phyloP scores from a whole-genome alignment of 2,888 invertebrate species.

The Ceriagrion tenellum region DNA sequence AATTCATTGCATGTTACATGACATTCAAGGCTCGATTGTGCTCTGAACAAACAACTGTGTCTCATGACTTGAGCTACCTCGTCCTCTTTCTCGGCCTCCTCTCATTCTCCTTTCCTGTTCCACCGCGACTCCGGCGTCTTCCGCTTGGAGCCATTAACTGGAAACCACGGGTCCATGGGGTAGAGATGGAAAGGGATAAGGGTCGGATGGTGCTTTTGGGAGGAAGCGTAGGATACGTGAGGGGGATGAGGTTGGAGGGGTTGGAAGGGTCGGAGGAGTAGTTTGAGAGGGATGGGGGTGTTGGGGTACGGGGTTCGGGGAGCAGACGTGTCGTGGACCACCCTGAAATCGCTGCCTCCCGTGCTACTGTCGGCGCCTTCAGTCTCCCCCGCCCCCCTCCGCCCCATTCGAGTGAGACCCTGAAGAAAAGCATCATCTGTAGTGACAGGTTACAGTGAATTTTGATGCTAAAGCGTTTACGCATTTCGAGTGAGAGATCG shows the following conservation, averaged over 20 bases:
- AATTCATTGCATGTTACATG: too few species aligned
- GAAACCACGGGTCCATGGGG: conserved; percentile 46
- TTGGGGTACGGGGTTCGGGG: background rate
- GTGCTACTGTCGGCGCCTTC: background rate
- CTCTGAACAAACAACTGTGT: too few species aligned
- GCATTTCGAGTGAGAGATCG: too few species aligned
- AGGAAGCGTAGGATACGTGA: background rate
- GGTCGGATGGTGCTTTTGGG: background rate
- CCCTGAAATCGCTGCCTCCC: background rate
- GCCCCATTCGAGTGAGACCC: background rate
- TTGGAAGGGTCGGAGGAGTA: conserved; percentile 6
- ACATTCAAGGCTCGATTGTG: too few species aligned
- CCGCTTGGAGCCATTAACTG: conserved; percentile 35
- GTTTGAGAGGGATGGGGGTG: background rate
- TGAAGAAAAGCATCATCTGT: background rate
- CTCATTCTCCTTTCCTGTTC: background rate
- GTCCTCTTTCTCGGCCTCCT: background rate
- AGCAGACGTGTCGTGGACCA: background rate
- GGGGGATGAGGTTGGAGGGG: background rate
- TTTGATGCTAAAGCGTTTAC: too few species aligned
- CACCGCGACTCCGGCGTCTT: background rate
- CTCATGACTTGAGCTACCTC: background rate
- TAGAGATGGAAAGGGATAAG: background rate
- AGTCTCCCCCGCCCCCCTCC: background rate
- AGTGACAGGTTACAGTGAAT: too few species aligned